phyloP scores from a whole-genome alignment of 2,888 invertebrate genomes.

The Diarsia rubi region DNA sequence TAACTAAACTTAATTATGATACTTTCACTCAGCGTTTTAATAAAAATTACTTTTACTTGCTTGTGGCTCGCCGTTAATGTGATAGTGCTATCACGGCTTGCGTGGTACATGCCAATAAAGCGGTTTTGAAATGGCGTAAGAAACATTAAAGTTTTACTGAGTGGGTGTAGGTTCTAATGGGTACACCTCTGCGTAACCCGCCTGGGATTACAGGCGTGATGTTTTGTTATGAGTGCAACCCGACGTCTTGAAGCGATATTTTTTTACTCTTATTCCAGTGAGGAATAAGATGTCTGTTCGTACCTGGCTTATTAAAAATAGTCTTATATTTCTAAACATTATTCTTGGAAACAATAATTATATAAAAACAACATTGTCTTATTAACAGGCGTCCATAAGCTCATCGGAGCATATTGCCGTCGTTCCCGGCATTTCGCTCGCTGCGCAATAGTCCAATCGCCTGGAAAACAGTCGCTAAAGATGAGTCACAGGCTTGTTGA shows the following conservation, averaged over 20 bases:
- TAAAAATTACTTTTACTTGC: slow-evolving; percentile 63
- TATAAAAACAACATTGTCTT: not conserved
- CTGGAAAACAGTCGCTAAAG: slow-evolving; percentile 1
- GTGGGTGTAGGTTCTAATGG: too few species aligned
- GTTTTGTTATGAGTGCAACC: too few species aligned
- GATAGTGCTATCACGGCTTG: too few species aligned
- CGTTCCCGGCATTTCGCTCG: not conserved
- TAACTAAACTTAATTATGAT: slow-evolving; percentile 68
- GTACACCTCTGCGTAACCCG: too few species aligned
- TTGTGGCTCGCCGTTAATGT: not conserved
- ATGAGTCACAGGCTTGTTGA: slow-evolving; percentile 1
- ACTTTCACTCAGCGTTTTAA: slow-evolving; percentile 63
- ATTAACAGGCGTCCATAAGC: slow-evolving; percentile 1
- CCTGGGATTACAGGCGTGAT: too few species aligned
- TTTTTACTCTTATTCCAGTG: too few species aligned
- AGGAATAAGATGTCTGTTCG: too few species aligned
- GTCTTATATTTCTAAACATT: not conserved
- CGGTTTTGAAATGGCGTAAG: slow-evolving; percentile 14
- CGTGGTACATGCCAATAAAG: too few species aligned
- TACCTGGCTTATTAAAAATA: not conserved
- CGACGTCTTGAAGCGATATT: too few species aligned
- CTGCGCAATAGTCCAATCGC: slow-evolving; percentile 20
- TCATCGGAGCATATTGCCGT: slow-evolving; percentile 5
- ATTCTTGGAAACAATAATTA: not conserved
- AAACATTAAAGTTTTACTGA: slow-evolving; percentile 1